Conservation (phyloP, 1,140 invertebrate genomes). For the Semibalanus balanoides region DNA sequence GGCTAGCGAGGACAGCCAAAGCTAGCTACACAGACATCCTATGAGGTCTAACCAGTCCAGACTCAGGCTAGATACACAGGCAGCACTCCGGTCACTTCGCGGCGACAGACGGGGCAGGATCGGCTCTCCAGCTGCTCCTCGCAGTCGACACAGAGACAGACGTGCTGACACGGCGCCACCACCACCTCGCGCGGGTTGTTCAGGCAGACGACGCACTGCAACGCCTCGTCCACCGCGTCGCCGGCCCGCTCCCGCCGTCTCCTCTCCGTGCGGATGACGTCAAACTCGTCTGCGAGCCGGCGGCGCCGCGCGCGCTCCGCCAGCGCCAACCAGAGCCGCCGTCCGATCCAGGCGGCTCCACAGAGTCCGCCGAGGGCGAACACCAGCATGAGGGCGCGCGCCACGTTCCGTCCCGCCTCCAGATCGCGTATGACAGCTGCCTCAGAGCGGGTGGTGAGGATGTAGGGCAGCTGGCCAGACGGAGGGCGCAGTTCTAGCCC, state of each 20-base stretch:
- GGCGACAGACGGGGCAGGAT: neutral
- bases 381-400: neutral
- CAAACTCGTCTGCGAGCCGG: neutral
- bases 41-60: no score
- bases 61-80: neutral
- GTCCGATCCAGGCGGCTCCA: neutral
- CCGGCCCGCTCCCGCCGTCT: neutral
- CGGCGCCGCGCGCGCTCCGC: neutral
- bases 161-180: neutral
- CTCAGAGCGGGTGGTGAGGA: neutral
- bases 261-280: neutral
- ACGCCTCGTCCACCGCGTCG: neutral
- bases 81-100: neutral
- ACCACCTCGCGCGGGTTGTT: constrained; percentile 5
- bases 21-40: no score
- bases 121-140: neutral
- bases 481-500: neutral
- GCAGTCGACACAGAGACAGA: neutral
- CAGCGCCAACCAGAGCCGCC: neutral
- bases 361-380: neutral
- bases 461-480: neutral
- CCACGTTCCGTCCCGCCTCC: neutral
- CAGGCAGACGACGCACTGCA: constrained; percentile 4
- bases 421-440: neutral
- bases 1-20: no score